A percentile compares a stretch with the other conserved stretches of the same genome.
These are phyloP conservation scores for Tetragonula carbonaria DNA, from an alignment of 2,888 invertebrate genomes.

Conservation along the genomic window DNA sequence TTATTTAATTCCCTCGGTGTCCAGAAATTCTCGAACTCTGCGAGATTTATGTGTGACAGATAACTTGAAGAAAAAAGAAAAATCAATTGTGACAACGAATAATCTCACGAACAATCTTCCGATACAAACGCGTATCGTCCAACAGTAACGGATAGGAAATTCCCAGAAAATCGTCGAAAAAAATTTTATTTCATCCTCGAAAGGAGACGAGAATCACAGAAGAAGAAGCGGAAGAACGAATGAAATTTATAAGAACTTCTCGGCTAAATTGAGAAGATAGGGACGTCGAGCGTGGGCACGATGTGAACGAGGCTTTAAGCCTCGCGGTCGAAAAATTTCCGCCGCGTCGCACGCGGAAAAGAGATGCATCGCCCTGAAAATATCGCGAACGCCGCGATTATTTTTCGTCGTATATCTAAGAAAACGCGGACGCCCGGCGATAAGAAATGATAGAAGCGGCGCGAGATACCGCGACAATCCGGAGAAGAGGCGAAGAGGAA, in stretches of 20 bases:
- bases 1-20: too few relatives aligned
- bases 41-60: too few relatives aligned
- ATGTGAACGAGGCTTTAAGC: conserved; percentile 24
- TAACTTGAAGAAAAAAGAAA: too few relatives aligned
- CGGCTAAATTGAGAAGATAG: neutral
- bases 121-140: neutral
- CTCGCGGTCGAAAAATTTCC: conserved; percentile 9
- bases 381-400: conserved; percentile 58
- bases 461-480: conserved; percentile 44
- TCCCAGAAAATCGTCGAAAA: neutral
- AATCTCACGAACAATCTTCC: too few relatives aligned
- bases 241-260: neutral
- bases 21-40: too few relatives aligned
- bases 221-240: neutral
- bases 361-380: conserved; percentile 56
- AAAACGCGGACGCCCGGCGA: conserved; percentile 30
- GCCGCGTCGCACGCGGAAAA: conserved; percentile 45
- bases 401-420: conserved; percentile 52
- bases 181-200: neutral
- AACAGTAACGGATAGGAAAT: neutral
- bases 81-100: too few relatives aligned
- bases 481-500: too few relatives aligned
- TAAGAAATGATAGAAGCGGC: conserved; percentile 46
- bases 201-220: neutral
- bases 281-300: too few relatives aligned